These are phyloP conservation scores for Hestina assimilis DNA, from an alignment of 1,140 invertebrate genomes.

Conservation along the genomic window DNA sequence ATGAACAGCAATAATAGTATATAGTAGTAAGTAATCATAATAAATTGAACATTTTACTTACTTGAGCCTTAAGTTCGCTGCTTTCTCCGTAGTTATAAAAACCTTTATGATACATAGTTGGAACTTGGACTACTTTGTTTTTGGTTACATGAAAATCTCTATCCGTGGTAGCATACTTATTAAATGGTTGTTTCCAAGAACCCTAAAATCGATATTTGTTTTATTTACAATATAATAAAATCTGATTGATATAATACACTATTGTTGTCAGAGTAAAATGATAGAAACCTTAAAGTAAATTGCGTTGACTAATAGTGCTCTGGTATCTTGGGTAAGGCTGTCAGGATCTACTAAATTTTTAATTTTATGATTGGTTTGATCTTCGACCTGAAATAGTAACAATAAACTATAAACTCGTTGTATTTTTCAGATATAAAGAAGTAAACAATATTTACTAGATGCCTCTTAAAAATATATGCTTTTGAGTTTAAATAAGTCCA, in stretches of 20 bases:
- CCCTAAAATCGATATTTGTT: slow-evolving; percentile 40
- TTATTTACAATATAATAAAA: background rate
- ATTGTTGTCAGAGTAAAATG: too few relatives aligned
- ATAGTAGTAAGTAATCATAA: too few relatives aligned
- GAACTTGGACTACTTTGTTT: slow-evolving; percentile 45
- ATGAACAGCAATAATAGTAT: too few relatives aligned
- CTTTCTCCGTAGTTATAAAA: slow-evolving; percentile 48
- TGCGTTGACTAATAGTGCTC: slow-evolving; percentile 80
- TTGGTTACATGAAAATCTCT: slow-evolving; percentile 51
- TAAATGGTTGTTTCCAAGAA: slow-evolving; percentile 48
- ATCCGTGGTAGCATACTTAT: slow-evolving; percentile 32
- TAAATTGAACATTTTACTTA: slow-evolving; percentile 16
- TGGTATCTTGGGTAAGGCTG: slow-evolving; percentile 75
- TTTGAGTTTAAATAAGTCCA: background rate
- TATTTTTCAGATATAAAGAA: too few relatives aligned
- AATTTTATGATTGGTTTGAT: slow-evolving; percentile 85
- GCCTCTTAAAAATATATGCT: too few relatives aligned
- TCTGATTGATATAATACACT: too few relatives aligned
- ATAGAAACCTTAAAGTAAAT: slow-evolving; percentile 53
- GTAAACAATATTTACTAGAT: too few relatives aligned
- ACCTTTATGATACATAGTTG: slow-evolving; percentile 45
- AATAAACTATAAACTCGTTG: background rate
- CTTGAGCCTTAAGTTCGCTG: slow-evolving; percentile 53
- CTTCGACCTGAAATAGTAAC: slow-evolving; percentile 76
- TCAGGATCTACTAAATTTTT: slow-evolving; percentile 80